Evolutionary conservation across 1,140 invertebrate genomes (phyloP).

Genomic region (Penaeus chinensis): DNA sequence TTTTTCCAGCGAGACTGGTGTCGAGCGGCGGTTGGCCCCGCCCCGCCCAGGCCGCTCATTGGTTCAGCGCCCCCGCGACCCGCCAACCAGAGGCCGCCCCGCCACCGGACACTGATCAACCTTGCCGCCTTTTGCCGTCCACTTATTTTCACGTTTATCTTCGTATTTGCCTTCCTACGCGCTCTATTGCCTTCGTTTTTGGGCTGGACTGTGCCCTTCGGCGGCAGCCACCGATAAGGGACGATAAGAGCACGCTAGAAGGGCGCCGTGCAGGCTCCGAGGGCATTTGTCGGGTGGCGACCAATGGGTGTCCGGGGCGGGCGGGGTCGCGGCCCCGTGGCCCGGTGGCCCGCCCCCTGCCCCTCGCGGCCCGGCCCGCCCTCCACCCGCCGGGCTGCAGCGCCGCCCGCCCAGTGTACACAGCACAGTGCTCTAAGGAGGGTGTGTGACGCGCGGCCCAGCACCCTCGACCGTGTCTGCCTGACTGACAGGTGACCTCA

Average conservation of each 20-base stretch:
- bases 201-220: not conserved
- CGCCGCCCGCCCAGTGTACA: constrained; percentile 59
- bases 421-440: constrained; percentile 58
- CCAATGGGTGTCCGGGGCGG: constrained; percentile 58
- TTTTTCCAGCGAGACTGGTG: constrained; percentile 39
- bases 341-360: constrained; percentile 57
- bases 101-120: constrained; percentile 61
- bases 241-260: not conserved
- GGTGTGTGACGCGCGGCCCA: constrained; percentile 54
- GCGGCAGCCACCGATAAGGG: not conserved
- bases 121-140: constrained; percentile 57
- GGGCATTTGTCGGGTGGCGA: constrained; percentile 42
- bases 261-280: constrained; percentile 10
- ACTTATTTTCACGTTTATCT: constrained; percentile 47
- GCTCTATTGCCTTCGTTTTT: not conserved
- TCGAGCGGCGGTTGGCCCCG: constrained; percentile 46
- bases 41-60: constrained; percentile 62
- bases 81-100: constrained; percentile 62
- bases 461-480: constrained; percentile 35
- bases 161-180: not conserved
- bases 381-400: constrained; percentile 58
- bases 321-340: constrained; percentile 61
- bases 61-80: constrained; percentile 61
- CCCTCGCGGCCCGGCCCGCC: constrained; percentile 54
- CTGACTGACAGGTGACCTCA: constrained; percentile 48